These are phyloP conservation scores for Epicauta chinensis DNA, from an alignment of 1,140 invertebrate genomes.

Conservation along the genomic window DNA sequence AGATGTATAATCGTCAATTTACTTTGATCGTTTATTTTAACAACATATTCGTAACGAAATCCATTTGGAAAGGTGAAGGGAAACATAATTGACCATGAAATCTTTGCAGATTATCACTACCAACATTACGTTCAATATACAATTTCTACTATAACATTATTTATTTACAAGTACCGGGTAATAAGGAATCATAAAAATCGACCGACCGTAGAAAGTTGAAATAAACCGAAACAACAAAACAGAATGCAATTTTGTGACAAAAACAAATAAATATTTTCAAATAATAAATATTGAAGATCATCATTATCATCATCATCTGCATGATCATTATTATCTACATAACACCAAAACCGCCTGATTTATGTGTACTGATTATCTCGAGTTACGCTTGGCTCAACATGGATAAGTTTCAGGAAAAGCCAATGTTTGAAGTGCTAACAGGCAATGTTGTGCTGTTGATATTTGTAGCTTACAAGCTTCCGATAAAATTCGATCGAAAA, in stretches of 20 bases:
- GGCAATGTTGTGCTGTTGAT: too few relatives aligned
- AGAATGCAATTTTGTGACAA: too few relatives aligned
- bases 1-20: constrained; percentile 13
- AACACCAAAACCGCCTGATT: constrained; percentile 18
- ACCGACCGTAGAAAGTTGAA: constrained; percentile 19
- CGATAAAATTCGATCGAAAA: too few relatives aligned
- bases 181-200: constrained; percentile 21
- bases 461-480: too few relatives aligned
- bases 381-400: constrained; percentile 23
- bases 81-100: not conserved
- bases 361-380: constrained; percentile 21
- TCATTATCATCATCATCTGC: too few relatives aligned
- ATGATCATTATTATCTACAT: too few relatives aligned
- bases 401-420: constrained; percentile 25
- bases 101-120: not conserved
- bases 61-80: not conserved
- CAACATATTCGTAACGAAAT: not conserved
- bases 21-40: constrained; percentile 18
- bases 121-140: not conserved
- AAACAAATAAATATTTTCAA: too few relatives aligned
- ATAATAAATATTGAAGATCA: too few relatives aligned
- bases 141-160: not conserved
- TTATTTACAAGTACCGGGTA: constrained; percentile 1
- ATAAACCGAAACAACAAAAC: constrained; percentile 16
- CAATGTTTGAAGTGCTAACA: constrained; percentile 14